Percentiles rank a stretch among this genome's conserved stretches.
Conservation (phyloP, 1,140 invertebrate species). For the Acromyrmex charruanus region DNA sequence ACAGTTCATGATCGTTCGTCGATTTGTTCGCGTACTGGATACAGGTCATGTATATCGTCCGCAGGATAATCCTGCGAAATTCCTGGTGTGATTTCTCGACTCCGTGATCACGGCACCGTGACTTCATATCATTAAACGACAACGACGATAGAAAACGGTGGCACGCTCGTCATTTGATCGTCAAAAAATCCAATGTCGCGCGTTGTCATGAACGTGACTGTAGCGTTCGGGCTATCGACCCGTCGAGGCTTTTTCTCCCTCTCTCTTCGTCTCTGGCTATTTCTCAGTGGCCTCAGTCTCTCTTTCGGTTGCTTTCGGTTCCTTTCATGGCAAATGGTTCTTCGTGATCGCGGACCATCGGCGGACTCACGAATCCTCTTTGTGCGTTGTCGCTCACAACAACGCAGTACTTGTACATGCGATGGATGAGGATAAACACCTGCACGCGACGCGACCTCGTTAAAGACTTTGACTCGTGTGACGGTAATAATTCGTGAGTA, state of each 20-base stretch:
- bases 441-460: constrained; percentile 24
- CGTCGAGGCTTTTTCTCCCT: constrained; percentile 30
- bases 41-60: too few species aligned
- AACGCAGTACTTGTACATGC: constrained; percentile 15
- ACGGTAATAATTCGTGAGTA: constrained; percentile 2
- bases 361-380: constrained; percentile 22
- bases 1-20: not conserved
- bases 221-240: constrained; percentile 71
- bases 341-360: not conserved
- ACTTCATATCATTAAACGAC: not conserved
- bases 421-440: constrained; percentile 55
- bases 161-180: constrained; percentile 41
- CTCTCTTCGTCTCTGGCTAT: not conserved
- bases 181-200: constrained; percentile 36
- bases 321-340: constrained; percentile 62
- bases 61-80: not conserved
- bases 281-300: not conserved
- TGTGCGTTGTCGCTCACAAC: constrained; percentile 28
- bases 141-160: not conserved
- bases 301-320: not conserved
- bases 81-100: not conserved
- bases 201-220: constrained; percentile 66
- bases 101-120: not conserved
- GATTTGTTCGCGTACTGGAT: not conserved
- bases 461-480: not conserved